Evolutionary conservation across 2,888 invertebrate genomes (phyloP), one percentile per base, ranked within the genome.

Genomic region (Blera fallax): DNA sequence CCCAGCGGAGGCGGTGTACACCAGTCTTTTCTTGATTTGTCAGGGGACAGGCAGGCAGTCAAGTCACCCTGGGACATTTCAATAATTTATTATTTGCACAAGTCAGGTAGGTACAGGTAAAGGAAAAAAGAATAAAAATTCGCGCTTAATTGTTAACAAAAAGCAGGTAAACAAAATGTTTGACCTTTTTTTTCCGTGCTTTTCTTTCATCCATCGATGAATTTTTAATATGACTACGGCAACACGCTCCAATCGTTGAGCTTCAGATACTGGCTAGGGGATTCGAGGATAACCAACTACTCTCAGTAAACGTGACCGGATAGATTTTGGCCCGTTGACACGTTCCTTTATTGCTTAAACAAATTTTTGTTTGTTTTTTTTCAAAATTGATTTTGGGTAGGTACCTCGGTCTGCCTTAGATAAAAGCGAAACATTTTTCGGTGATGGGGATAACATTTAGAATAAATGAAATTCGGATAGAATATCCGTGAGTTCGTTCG

Each of bases 61-160:
- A 45, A 21, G 14, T 34, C 34, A n/a, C 43, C 50, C 54, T 10
- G 60, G 50, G 74, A 45, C 5, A 21, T 69, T 78, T 84, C 74
- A 79, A 79, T 84, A 79, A 84, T 84, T 79, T 74, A 84, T 79
- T 79, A 64, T 79, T 78, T 78, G 43, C 14, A 58, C 45, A 69
- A 18, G 16, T 16, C 8, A 18, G 29, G 24, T 3, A 18, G 29
- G 43, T n/a, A 14, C 29, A 37, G 24, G 27, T 43, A 21, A 43
- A 52, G 8, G 16, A 18, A 58, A 37, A 54, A 45, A 21, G 16
- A 14, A 21, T 6, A 32, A 56, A 37, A 18, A 43, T 58, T 58
- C 64, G 50, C 72, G 76, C 79, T 79, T 79, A 80, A 77, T 77
- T 77, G 77, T 69, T 45, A 65, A 27, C 56, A 52, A 69, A 40